Base-by-base conservation (phyloP, 2,888 invertebrate species). In the Eueremaeus valkanovi region DNA sequence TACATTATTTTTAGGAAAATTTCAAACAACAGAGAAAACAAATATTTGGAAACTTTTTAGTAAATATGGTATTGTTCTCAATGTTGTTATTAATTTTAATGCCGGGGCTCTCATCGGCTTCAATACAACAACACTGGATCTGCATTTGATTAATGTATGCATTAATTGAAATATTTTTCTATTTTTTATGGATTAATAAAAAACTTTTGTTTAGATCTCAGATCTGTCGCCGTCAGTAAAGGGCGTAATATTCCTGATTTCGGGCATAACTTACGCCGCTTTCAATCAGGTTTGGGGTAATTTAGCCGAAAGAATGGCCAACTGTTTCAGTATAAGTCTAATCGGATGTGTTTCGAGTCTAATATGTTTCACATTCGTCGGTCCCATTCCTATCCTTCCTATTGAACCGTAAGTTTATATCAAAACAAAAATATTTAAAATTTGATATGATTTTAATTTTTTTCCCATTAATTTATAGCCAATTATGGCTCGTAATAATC, bases 281-380 rank as follows among this genome's bases (percentile, higher is more conserved):
- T n/a, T 55, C 2, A 55, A 55, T n/a, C 55, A 55, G 1, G 13
- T 55, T 55, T 55, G 55, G 55, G 55, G 55, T 55, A 55, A 55
- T 55, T 24, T 55, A 5, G 13, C 55, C 21, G 55, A 55, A 55
- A n/a, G n/a, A 5, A 13, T 55, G 55, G 13, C 21, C 55, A n/a
- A 55, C 21, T 55, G 55, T 55, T 55, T 18, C 11, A 6, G 5
- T 3, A 55, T 55, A 3, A 55, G 55, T 55, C 21, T 55, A 3
- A 21, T 55, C 2, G 55, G 55, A 21, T 13, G 13, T 3, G 11
- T 55, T 5, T 55, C 18, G 8, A 55, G 55, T 55, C 24, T 55
- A 1, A 21, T 55, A 3, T 55, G 55, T 24, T 55, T 24, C 24
- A 55, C 55, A 5, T 18, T 55, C 9, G 24, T 55, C 5, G 55